Conservation (phyloP, 2,797 vertebrate genomes). For the Stomatorhinus walkeri region DNA sequence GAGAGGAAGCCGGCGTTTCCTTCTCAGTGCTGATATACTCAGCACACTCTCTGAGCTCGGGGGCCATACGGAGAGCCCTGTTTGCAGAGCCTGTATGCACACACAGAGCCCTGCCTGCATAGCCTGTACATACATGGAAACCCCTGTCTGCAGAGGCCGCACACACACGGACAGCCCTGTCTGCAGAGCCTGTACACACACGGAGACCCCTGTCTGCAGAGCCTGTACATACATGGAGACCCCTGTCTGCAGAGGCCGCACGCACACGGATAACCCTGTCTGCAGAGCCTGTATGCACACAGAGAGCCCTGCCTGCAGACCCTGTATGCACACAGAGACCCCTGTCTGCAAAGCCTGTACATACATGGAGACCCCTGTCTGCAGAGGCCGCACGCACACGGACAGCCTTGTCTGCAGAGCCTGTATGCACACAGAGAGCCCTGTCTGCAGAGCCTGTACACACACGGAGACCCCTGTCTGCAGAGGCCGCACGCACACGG, state of each 20-base stretch:
- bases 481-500: background rate
- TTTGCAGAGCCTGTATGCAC: background rate
- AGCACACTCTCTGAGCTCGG: background rate
- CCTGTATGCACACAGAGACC: rapidly evolving
- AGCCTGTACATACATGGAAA: background rate
- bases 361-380: background rate
- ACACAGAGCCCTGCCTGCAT: background rate
- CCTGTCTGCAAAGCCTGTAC: background rate
- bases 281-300: background rate
- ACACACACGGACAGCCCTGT: background rate
- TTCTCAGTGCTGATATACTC: background rate
- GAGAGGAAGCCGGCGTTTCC: conserved; percentile 1
- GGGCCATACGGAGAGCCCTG: background rate
- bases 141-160: background rate
- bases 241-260: background rate
- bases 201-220: background rate
- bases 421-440: background rate
- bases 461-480: background rate
- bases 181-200: background rate
- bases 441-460: too few relatives aligned
- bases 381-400: rapidly evolving
- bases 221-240: rapidly evolving
- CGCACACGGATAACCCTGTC: background rate
- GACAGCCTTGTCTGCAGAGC: background rate
- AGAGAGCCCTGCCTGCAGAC: background rate